Evolutionary conservation across 2,113 vertebrate genomes (phyloP), one percentile per base, ranked within the genome.

Genomic region (Anguilla japonica): DNA sequence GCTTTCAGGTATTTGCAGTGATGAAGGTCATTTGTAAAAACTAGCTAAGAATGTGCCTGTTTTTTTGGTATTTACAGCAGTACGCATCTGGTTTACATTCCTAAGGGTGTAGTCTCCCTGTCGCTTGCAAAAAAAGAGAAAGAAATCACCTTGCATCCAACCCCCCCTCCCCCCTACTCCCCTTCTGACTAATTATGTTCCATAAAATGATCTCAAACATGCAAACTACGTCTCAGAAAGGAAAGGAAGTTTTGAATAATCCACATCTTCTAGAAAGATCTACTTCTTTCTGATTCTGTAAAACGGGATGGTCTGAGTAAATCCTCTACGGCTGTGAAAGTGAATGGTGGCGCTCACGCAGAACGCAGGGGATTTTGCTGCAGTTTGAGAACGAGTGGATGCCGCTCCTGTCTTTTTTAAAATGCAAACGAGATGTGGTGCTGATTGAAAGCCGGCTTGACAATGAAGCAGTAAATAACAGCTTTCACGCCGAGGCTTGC

Each of bases 381-480:
- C 81, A 53, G 20, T n/a, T 53, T 0, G 79, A 81, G 79, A 41
- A n/a, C 26, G n/a, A 46, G 81, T 29, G 8, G 20, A 82, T 82
- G 34, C 71, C n/a, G 34, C n/a, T 34, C 34, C n/a, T 75, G 9
- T 34, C 71, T 29, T n/a, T 34, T 34, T 13, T 34, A 0, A 53
- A 53, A 75, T 75, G 71, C 71, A 34, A 75, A 75, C 8, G 71
- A 75, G 34, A 40, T 39, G 50, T 82, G 46, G 71, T 67, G 85
- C 81, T 84, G 78, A 83, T 78, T 18, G 56, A 80, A 41, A 50
- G 84, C 86, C 22, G 14, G 80, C 82, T 88, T 34, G 29, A 75
- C 88, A 56, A 85, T 71, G 80, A 84, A 15, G 86, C 50, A 83
- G 40, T 71, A 80, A 88, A 87, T 86, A 85, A 86, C 81, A 84